Conservation (phyloP, 2,888 invertebrate genomes). For the Hirtodrosophila trivittata region DNA sequence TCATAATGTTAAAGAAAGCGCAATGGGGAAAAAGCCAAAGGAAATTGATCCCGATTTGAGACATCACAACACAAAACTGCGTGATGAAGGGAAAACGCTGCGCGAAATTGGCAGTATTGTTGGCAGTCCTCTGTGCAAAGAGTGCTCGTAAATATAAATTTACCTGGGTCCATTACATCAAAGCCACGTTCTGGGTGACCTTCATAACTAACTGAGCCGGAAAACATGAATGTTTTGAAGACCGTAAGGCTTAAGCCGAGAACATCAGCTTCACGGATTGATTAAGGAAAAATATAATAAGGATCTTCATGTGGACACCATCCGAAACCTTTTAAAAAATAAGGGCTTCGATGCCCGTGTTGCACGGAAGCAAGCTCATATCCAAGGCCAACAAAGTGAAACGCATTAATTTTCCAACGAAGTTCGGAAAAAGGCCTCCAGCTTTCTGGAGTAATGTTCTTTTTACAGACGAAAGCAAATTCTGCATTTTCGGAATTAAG, state of each 20-base stretch:
- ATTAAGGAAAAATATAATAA: constrained; percentile 13
- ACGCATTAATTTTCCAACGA: constrained; percentile 21
- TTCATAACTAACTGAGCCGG: constrained; percentile 1
- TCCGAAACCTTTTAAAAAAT: too few species aligned
- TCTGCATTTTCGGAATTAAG: constrained; percentile 27
- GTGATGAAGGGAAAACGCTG: too few species aligned
- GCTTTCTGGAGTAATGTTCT: constrained; percentile 27
- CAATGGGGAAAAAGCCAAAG: constrained; percentile 11
- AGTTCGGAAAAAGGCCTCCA: neutral
- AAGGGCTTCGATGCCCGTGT: constrained; percentile 13
- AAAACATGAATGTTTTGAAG: constrained; percentile 12
- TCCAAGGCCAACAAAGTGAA: constrained; percentile 14
- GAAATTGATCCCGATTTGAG: constrained; percentile 10
- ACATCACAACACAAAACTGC: too few species aligned
- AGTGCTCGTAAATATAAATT: constrained; percentile 5
- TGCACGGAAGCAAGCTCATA: constrained; percentile 23
- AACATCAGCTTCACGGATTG: constrained; percentile 9
- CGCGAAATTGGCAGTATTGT: constrained; percentile 14
- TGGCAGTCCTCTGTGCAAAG: constrained; percentile 12
- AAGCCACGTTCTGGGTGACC: constrained; percentile 12
- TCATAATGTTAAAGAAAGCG: neutral
- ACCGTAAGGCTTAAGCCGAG: constrained; percentile 5
- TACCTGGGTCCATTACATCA: neutral
- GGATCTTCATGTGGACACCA: constrained; percentile 6
- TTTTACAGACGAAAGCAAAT: constrained; percentile 22